phyloP scores from a whole-genome alignment of 2,797 vertebrate genomes.

The Halcyon chelicuti region DNA sequence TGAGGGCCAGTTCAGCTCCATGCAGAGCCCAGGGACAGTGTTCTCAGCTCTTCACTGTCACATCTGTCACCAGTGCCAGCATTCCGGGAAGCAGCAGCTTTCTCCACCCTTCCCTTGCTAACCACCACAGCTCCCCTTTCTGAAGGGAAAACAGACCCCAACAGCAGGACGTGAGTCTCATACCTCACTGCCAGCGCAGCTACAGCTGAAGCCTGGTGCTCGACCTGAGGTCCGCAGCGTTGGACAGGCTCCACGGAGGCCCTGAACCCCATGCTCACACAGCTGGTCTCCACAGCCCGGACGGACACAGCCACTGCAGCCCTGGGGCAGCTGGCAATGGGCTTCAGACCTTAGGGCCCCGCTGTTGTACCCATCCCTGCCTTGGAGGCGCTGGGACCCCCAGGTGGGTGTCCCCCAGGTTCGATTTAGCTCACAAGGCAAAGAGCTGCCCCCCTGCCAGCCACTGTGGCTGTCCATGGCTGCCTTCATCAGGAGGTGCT shows the following conservation, averaged over 20 bases:
- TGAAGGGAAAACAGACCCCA: not conserved
- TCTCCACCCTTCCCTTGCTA: not conserved
- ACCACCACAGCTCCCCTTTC: not conserved
- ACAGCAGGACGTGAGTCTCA: not conserved
- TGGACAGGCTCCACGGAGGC: not conserved
- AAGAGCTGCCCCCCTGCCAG: rapidly evolving
- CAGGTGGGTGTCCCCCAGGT: rapidly evolving
- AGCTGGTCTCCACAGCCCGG: rapidly evolving
- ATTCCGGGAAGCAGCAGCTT: not conserved
- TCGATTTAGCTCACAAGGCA: not conserved
- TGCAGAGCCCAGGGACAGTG: not conserved
- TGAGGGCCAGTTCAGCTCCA: not conserved
- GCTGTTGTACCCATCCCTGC: not conserved
- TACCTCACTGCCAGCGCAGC: rapidly evolving
- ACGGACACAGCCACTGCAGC: not conserved
- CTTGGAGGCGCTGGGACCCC: too few relatives aligned
- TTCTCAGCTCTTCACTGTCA: too few relatives aligned
- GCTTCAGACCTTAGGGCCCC: rapidly evolving
- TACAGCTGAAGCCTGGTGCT: not conserved
- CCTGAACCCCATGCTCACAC: not conserved
- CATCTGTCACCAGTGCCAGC: not conserved
- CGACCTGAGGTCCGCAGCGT: not conserved
- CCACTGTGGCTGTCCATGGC: not conserved
- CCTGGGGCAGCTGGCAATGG: too few relatives aligned
- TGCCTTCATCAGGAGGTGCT: not conserved